Base-by-base conservation (phyloP, 2,888 invertebrate species). In the Boloria euphrosyne region DNA sequence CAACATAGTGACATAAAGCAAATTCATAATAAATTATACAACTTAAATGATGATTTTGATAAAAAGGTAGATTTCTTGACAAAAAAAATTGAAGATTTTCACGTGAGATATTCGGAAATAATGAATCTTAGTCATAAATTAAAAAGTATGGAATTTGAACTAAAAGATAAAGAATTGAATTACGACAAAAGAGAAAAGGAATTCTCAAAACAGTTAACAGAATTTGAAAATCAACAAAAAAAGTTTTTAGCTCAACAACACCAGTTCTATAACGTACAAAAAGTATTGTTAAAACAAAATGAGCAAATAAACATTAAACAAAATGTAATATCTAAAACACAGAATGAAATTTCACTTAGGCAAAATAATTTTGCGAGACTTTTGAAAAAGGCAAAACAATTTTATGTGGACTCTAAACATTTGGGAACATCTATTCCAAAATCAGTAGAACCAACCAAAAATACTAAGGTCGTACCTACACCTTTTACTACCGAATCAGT, bases 251-350 rank as follows among this genome's bases (percentile, higher is more conserved):
- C 76, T 0, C 91, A 90, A 63, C 91, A 92, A 65, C 76, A 79
- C 27, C 87, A 90, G 43, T 91, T 92, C 75, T 90, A 86, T 55
- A 82, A 80, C 5, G 81, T 90, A 58, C 91, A 92, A 49, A 89
- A 87, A 68, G 49, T 87, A 0, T 86, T 91, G 82, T 63, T 91
- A 2, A 78, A 82, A 0, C 90, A 91, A 65, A 91, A 90, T 10
- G 89, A 90, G 61, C 89, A 87, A 63, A 87, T 91, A 2, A 90
- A 85, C 49, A 51, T 75, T 0, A 90, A 86, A 69, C 91, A 91
- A 57, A 85, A 80, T 54, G 38, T 80, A 0, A 91, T 92, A 66
- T 83, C 87, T 0, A 89, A 86, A 74, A 85, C 86, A 0, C 91
- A 91, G 69, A 85, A 80, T 47, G 87, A 88, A 67, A 90, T 91